Evolutionary conservation across 2,888 invertebrate genomes (phyloP).

Genomic region (Dorcus hopei): DNA sequence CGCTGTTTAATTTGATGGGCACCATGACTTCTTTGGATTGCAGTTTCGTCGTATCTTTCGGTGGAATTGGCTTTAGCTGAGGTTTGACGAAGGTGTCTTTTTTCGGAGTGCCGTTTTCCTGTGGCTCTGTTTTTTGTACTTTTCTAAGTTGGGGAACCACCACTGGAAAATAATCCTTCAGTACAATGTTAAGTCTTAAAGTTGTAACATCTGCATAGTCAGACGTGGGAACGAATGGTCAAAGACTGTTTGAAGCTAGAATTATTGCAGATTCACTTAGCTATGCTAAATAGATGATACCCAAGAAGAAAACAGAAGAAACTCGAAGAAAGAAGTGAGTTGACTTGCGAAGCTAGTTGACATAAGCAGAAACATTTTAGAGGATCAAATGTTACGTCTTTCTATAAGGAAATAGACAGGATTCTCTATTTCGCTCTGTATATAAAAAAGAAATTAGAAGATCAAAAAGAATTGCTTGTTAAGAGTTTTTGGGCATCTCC

Average conservation of each 20-base stretch:
- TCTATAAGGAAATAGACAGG: too few species aligned
- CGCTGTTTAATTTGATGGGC: slow-evolving; percentile 45
- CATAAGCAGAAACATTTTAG: too few species aligned
- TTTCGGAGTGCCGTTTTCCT: slow-evolving; percentile 41
- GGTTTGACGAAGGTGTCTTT: slow-evolving; percentile 43
- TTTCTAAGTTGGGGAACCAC: slow-evolving; percentile 28
- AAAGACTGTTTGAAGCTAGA: not conserved
- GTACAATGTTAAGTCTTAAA: slow-evolving; percentile 1
- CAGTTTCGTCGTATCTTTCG: slow-evolving; percentile 37
- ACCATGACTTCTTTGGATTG: slow-evolving; percentile 46
- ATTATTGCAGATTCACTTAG: not conserved
- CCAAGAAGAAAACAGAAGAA: too few species aligned
- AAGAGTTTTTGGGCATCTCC: too few species aligned
- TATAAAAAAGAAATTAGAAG: too few species aligned
- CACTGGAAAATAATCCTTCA: slow-evolving; percentile 19
- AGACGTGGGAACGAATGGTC: not conserved
- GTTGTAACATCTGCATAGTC: not conserved
- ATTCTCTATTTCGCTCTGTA: too few species aligned
- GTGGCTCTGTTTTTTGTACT: slow-evolving; percentile 26
- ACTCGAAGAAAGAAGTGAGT: too few species aligned
- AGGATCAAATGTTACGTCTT: too few species aligned
- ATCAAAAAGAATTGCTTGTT: too few species aligned
- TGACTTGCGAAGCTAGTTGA: too few species aligned
- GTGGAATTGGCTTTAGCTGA: slow-evolving; percentile 43
- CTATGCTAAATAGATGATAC: too few species aligned